Evolutionary conservation across 92 coral and sea anemone species (phyloP), one percentile per base, ranked within the genome.

Genomic region (Nematostella vectensis): DNA sequence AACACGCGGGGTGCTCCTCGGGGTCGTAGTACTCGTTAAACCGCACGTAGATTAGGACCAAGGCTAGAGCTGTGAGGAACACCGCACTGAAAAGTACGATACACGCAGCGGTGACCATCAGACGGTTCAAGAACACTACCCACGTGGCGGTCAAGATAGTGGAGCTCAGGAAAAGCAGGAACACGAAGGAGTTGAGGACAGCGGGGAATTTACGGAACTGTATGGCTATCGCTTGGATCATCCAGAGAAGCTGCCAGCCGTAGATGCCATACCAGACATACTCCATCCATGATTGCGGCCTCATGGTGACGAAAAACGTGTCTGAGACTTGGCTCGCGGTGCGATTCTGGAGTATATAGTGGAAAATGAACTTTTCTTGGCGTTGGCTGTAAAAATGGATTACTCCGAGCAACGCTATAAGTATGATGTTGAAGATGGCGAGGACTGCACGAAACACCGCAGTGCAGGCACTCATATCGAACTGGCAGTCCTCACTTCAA

Each of bases 21-120:
- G 38, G 36, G 23, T 66, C 63, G 72, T 55, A 66, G 17, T 27
- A 22, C 2, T 55, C 4, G 4, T 54, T 52, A 28, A 66, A 66
- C 29, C 27, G 42, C 9, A 54, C 55, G 27, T 66, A 55, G 54
- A 30, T 50, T 36, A 66, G 63, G 63, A 55, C 56, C 72, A 66
- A 66, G 16, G 72, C 48, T 9, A 47, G 25, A 3, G n/a, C 72
- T 37, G 43, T 66, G 63, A 66, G 72, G 72, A 55, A 55, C 43
- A 55, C 72, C 63, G 29, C 63, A 39, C 16, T 3, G 27, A 55
- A 66, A 17, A 55, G 54, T 55, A 47, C 62, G 29, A 66, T 29
- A 29, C 63, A 66, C 6, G 55, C 72, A 3, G 72, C 62, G 37
- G 40, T 27, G 19, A 66, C 27, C 72, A 55, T 45, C 18, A 39